Base-by-base conservation (phyloP, 2,797 vertebrate genomes). In the Columba guinea region DNA sequence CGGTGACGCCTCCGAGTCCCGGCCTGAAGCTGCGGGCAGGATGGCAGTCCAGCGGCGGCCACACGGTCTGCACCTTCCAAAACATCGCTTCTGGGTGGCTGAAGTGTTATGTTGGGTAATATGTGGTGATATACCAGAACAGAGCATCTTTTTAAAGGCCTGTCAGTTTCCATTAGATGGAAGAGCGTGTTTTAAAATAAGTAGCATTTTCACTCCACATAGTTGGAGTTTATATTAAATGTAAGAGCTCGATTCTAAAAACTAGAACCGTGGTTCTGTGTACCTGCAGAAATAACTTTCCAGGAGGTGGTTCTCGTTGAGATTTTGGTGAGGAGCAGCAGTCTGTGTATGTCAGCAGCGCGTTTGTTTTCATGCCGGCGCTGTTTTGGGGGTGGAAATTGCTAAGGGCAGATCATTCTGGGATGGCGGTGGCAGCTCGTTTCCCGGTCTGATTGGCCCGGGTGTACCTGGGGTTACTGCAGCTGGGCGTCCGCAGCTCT, bases 321-420 rank as follows among this genome's bases (percentile, higher is more conserved):
- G 15, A 10, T 41, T 24, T 35, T 32, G 9, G 7, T 9, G 17
- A 51, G 34, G 20, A 68, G 60, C 12, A 52, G 2, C 19, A 41
- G 59, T 69, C 52, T 1, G 0, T 27, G 23, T 46, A 19, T 73
- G 34, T 78, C 34, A 11, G 0, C 10, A 46, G 49, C 30, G 11
- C 0, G 0, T 10, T 88, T 48, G 35, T 16, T 51, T 53, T 79
- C 21, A 13, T 77, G 56, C 58, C 77, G 56, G 0, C 4, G 0
- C 18, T 34, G 27, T 68, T 18, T 8, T 53, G 44, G 53, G 53
- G 46, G 11, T 28, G 46, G 21, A n/a, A 91, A 41, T 59, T 60
- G 10, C 60, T 78, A 59, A 70, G 21, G 35, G n/a, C 32, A 20
- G 9, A 37, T 37, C 37, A 37, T 37, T 12, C 37, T 37, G 37